Evolutionary conservation across 2,113 vertebrate species (phyloP).

Genomic region (Nothobranchius furzeri): DNA sequence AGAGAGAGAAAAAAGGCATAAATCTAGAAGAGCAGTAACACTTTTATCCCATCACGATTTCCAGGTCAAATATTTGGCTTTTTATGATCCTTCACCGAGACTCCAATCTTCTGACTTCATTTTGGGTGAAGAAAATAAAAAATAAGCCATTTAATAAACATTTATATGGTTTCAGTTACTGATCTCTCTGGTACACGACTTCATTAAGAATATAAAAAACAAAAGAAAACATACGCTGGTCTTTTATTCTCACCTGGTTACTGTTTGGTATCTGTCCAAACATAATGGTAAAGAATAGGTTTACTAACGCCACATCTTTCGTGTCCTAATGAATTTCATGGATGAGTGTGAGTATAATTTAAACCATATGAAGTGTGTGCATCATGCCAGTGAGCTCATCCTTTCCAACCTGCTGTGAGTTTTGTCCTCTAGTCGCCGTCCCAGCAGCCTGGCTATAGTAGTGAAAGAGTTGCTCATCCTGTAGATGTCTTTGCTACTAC

Average conservation of each 20-base stretch:
- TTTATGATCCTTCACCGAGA: no score
- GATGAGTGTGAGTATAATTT: no score
- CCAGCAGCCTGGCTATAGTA: conserved; percentile 85
- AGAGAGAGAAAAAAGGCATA: neutral
- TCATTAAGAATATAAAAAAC: neutral
- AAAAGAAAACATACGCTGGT: neutral
- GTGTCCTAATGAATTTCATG: neutral
- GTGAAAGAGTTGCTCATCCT: conserved; percentile 95
- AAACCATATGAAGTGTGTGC: neutral
- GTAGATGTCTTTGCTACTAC: conserved; percentile 89
- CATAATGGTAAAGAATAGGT: neutral
- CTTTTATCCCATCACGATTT: no score
- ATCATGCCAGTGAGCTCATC: neutral
- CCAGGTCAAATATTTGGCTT: neutral
- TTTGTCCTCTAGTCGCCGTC: conserved; percentile 77
- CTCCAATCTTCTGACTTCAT: no score
- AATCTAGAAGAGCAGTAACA: neutral
- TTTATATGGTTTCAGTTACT: neutral
- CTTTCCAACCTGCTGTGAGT: conserved; percentile 77
- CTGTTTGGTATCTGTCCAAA: no score
- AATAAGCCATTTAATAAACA: no score
- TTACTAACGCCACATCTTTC: neutral
- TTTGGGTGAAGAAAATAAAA: no score
- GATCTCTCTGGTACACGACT: neutral
- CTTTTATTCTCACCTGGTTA: no score